Evolutionary conservation across 2,888 invertebrate genomes (phyloP).

Genomic region (Maniola hyperantus): DNA sequence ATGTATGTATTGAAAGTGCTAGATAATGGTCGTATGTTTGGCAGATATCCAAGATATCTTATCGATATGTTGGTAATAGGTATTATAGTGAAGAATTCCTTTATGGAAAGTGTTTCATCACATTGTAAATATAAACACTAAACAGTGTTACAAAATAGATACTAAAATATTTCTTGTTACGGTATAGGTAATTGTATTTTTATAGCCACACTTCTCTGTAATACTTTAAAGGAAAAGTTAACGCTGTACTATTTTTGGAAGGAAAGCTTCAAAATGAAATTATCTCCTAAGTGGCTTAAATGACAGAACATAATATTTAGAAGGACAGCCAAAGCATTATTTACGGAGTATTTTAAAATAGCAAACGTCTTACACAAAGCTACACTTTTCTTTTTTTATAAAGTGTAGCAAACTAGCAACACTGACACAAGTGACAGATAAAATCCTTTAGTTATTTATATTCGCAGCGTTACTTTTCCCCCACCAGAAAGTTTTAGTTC

Average conservation of each 20-base stretch:
- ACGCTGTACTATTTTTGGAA: background rate
- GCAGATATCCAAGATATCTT: slow-evolving; percentile 49
- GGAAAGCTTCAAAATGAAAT: background rate
- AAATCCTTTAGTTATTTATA: background rate
- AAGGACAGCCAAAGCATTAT: background rate
- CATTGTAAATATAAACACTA: background rate
- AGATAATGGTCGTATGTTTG: slow-evolving; percentile 49
- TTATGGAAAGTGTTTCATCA: background rate
- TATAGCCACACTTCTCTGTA: too few relatives aligned
- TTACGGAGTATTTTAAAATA: background rate
- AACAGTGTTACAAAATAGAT: background rate
- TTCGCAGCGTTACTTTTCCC: background rate
- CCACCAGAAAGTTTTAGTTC: background rate
- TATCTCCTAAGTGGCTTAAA: background rate
- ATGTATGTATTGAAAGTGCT: slow-evolving; percentile 44
- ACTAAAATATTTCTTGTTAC: background rate
- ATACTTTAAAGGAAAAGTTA: background rate
- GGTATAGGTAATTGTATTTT: too few relatives aligned
- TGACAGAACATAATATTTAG: background rate
- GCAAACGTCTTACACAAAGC: background rate
- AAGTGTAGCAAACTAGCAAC: background rate
- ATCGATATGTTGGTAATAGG: slow-evolving; percentile 44
- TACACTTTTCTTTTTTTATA: background rate
- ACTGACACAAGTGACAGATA: background rate
- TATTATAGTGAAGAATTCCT: slow-evolving; percentile 29